Percentiles rank a stretch among this genome's conserved stretches.
These are phyloP conservation scores for Sakesphorus luctuosus DNA, from an alignment of 2,113 vertebrate genomes.

Conservation along the genomic window DNA sequence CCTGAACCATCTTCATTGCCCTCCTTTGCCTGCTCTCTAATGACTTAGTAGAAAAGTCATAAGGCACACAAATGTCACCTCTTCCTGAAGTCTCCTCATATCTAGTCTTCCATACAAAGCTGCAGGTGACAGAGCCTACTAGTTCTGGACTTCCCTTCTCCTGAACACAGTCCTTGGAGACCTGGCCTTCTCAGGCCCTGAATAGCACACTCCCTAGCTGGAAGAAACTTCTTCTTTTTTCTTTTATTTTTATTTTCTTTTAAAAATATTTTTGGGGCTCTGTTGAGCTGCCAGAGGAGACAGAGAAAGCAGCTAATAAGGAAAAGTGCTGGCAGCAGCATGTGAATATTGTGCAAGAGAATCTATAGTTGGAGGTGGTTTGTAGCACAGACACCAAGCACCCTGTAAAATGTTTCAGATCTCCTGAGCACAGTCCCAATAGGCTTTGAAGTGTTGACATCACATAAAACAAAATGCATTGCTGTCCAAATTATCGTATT, in stretches of 20 bases:
- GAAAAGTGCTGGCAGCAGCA: not conserved
- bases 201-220: not conserved
- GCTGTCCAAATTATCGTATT: slow-evolving; percentile 64
- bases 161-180: not conserved
- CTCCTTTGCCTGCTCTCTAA: not conserved
- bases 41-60: not conserved
- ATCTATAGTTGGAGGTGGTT: slow-evolving; percentile 39
- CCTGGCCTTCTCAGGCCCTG: not conserved
- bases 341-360: not conserved
- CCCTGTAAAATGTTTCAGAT: slow-evolving; percentile 20
- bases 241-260: not conserved
- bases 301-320: not conserved
- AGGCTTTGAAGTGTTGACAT: slow-evolving; percentile 76
- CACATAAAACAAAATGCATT: slow-evolving; percentile 66
- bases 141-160: not conserved
- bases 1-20: not conserved
- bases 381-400: slow-evolving; percentile 15
- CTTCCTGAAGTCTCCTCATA: not conserved
- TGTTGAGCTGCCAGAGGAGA: slow-evolving; percentile 2
- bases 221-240: not conserved
- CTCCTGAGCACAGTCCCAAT: slow-evolving; percentile 34
- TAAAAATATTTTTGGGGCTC: not conserved
- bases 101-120: not conserved
- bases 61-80: not conserved
- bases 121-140: not conserved